phyloP scores from a whole-genome alignment of 2,113 vertebrate genomes.

The Balaenoptera acutorostrata region DNA sequence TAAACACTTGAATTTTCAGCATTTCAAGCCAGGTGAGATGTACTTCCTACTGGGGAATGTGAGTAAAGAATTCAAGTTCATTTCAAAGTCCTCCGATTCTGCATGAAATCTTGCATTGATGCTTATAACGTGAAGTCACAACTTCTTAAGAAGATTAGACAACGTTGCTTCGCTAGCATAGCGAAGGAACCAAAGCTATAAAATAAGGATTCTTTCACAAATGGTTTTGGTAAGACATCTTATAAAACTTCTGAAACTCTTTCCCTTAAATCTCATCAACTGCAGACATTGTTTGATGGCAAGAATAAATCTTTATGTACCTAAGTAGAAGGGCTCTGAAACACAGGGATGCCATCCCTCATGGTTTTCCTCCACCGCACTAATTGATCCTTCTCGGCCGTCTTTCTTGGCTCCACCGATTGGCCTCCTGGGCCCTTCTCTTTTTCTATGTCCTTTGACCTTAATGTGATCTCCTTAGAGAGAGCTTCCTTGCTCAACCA shows the following conservation, averaged over 20 bases:
- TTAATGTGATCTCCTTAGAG: not conserved
- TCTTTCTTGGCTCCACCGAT: not conserved
- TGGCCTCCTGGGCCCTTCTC: not conserved
- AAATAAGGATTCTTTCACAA: not conserved
- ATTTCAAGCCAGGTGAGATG: not conserved
- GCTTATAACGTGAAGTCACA: not conserved
- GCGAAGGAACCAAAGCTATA: not conserved
- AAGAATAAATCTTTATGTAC: not conserved
- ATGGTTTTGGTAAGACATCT: not conserved
- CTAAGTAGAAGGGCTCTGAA: not conserved
- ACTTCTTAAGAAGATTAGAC: not conserved
- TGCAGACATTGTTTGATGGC: not conserved
- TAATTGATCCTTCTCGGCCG: not conserved
- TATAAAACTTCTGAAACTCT: constrained; percentile 5
- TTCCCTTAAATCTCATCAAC: not conserved
- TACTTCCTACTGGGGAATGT: not conserved
- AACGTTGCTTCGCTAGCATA: not conserved
- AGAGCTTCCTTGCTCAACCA: not conserved
- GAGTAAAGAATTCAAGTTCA: not conserved
- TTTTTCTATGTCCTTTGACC: not conserved
- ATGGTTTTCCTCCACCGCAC: not conserved
- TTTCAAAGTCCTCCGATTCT: constrained; percentile 5
- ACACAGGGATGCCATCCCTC: not conserved
- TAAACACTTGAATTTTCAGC: constrained; percentile 17
- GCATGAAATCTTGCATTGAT: not conserved